These are phyloP conservation scores for Esperia sulphurella DNA, from an alignment of 2,888 invertebrate species.

Conservation along the genomic window DNA sequence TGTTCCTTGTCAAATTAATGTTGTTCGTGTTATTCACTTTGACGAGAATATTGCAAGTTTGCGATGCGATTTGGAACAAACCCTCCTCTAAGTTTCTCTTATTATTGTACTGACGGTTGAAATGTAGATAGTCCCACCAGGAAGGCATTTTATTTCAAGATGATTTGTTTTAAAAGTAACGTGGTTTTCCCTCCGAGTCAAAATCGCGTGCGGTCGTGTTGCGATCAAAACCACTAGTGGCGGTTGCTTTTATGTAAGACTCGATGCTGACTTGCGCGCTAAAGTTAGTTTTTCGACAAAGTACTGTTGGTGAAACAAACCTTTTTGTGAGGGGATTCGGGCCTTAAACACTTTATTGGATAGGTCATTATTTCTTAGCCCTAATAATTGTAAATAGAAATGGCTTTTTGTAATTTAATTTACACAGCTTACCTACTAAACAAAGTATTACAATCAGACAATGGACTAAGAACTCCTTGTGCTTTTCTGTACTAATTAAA, in stretches of 20 bases:
- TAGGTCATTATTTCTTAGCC: too few relatives aligned
- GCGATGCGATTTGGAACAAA: constrained; percentile 87
- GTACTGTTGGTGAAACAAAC: constrained; percentile 31
- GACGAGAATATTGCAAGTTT: constrained; percentile 87
- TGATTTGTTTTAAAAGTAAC: background rate
- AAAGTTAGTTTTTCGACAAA: constrained; percentile 37
- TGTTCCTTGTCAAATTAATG: constrained; percentile 82
- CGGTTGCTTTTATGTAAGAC: constrained; percentile 31
- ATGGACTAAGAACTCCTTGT: too few relatives aligned
- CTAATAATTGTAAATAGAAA: too few relatives aligned
- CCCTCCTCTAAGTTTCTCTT: constrained; percentile 86
- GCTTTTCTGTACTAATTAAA: too few relatives aligned
- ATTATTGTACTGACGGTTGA: constrained; percentile 70
- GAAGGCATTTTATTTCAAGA: constrained; percentile 66
- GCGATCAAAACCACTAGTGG: constrained; percentile 31
- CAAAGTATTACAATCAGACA: too few relatives aligned
- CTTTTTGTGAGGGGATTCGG: background rate
- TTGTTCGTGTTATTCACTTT: constrained; percentile 88
- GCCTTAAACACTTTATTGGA: too few relatives aligned
- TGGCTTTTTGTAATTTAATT: too few relatives aligned
- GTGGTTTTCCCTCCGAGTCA: background rate
- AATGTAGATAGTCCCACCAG: constrained; percentile 81
- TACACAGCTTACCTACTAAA: too few relatives aligned
- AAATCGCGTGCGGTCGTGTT: constrained; percentile 28
- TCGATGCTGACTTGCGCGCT: constrained; percentile 60